Evolutionary conservation across 30 jellyfish, hydroid and myxozoan species (phyloP).

Genomic region (Turritopsis rubra): DNA sequence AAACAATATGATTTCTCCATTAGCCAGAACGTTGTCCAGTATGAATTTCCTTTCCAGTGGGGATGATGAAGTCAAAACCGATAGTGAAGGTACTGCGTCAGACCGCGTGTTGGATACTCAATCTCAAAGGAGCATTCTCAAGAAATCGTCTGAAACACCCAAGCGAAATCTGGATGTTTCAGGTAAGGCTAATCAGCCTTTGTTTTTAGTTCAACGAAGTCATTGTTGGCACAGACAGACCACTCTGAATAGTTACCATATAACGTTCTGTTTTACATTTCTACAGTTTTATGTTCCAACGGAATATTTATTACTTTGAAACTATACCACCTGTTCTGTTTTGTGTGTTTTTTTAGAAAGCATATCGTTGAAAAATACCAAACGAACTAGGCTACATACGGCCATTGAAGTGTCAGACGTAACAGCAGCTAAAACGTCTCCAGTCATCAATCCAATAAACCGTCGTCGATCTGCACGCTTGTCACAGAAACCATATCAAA

Average conservation of each 20-base stretch:
- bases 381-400: conserved; percentile 14
- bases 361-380: neutral
- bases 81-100: neutral
- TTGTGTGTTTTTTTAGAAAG: neutral
- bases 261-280: too few relatives aligned
- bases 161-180: conserved; percentile 9
- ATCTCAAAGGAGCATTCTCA: neutral
- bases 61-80: conserved; percentile 20
- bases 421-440: neutral
- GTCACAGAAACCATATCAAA: conserved; percentile 24
- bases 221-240: neutral
- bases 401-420: conserved; percentile 10
- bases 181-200: conserved; percentile 3
- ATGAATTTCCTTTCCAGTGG: conserved; percentile 34
- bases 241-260: neutral
- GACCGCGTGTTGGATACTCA: neutral
- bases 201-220: too few relatives aligned
- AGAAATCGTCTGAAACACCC: conserved; percentile 8
- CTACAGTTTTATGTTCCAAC: too few relatives aligned
- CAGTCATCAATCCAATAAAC: neutral
- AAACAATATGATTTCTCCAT: conserved; percentile 23
- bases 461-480: conserved; percentile 23
- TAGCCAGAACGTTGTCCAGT: conserved; percentile 27
- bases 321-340: too few relatives aligned
- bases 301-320: too few relatives aligned